Evolutionary conservation across 2,888 invertebrate species (phyloP), one percentile per base, ranked within the genome.

Genomic region (Nomada ruficornis): DNA sequence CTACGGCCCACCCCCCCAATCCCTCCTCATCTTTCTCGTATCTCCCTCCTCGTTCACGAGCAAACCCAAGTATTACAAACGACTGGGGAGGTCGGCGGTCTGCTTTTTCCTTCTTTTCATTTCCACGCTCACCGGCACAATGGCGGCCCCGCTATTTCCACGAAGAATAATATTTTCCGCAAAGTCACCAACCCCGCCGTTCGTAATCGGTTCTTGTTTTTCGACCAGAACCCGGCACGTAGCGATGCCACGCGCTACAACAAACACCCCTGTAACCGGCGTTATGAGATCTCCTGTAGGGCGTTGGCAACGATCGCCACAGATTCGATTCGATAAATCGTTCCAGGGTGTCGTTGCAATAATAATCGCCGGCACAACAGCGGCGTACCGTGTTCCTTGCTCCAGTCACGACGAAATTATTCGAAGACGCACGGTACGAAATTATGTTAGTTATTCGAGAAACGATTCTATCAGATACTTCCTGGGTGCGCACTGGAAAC

Each of bases 161-260:
- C 78, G 54, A 72, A 69, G 84, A 83, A 88, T 77, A 87, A 86
- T 83, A 81, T 83, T 87, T 86, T 76, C 67, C 81, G 77, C 84
- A 60, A 68, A 84, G 79, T 81, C 82, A 73, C 59, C 57, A 55
- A 26, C 50, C 72, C 36, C n/a, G 42, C 18, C 68, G 36, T 76
- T 44, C 73, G 63, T 76, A 79, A 84, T 84, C 84, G 79, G 77
- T 72, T 77, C 76, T 72, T 83, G 72, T 77, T 80, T 79, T 69
- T 64, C 72, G 55, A 44, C 44, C 67, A 54, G 73, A 55, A 57
- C 57, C 29, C 36, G 60, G 65, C 59, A 18, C 47, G 55, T 68
- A 29, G 29, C 36, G 0, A 7, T 57, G 26, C n/a, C 26, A 23
- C 54, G 42, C 23, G 57, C n/a, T 4, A 23, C 65, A 55, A 55